phyloP scores from a whole-genome alignment of 2,113 vertebrate species.

The Conger conger region DNA sequence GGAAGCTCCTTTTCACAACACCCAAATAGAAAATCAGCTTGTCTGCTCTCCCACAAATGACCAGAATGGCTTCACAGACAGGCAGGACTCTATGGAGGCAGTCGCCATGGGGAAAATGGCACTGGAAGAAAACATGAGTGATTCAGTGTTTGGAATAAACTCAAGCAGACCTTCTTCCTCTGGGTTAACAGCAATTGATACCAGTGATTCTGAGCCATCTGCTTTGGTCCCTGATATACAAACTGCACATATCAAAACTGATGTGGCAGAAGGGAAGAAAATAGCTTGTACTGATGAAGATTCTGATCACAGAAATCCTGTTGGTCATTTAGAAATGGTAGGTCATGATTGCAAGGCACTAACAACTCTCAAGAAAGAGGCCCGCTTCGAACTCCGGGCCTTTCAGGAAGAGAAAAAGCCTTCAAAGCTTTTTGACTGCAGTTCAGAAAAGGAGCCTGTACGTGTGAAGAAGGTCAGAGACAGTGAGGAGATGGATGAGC shows the following conservation, averaged over 20 bases:
- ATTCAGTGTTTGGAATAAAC: slow-evolving; percentile 74
- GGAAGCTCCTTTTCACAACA: slow-evolving; percentile 72
- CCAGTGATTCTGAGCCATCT: slow-evolving; percentile 60
- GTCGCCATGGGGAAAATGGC: slow-evolving; percentile 92
- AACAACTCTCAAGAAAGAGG: slow-evolving; percentile 76
- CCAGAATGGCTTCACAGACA: slow-evolving; percentile 73
- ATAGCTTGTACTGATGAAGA: slow-evolving; percentile 57
- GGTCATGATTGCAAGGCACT: slow-evolving; percentile 67
- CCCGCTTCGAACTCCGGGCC: slow-evolving; percentile 90
- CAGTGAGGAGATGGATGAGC: slow-evolving; percentile 86
- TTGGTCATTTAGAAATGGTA: slow-evolving; percentile 60
- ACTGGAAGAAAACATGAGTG: slow-evolving; percentile 83
- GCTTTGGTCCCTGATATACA: slow-evolving; percentile 54
- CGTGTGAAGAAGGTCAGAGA: slow-evolving; percentile 84
- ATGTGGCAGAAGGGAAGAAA: slow-evolving; percentile 50
- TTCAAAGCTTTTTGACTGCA: slow-evolving; percentile 84
- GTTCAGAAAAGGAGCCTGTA: slow-evolving; percentile 73
- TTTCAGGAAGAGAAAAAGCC: slow-evolving; percentile 94
- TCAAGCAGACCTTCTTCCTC: slow-evolving; percentile 80
- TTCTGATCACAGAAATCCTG: slow-evolving; percentile 59
- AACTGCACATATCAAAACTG: slow-evolving; percentile 48
- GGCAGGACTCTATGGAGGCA: slow-evolving; percentile 76
- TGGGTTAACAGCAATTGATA: slow-evolving; percentile 56
- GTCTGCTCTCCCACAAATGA: slow-evolving; percentile 64
- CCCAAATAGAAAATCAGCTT: slow-evolving; percentile 68